Evolutionary conservation across 2,888 invertebrate genomes (phyloP), one percentile per base, ranked within the genome.

Genomic region (Athripsodes cinereus): DNA sequence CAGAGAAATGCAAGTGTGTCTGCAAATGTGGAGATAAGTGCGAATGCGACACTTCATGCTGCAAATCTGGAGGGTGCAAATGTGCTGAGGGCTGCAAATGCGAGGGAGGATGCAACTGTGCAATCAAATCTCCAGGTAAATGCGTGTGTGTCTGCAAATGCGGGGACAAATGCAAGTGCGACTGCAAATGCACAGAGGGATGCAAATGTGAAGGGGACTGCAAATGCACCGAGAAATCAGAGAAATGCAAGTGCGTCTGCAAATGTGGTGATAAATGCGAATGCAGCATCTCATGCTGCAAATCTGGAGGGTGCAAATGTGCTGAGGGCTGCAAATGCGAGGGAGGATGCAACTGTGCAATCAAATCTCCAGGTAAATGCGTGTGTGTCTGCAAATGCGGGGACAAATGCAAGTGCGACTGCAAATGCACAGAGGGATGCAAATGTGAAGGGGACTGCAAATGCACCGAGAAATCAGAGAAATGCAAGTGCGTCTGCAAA

Each of bases 11-110:
- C 21, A 10, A 34, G 2, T 61, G 61, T 55, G 52, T 53, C 22
- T 59, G 59, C 54, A 63, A 60, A 54, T 63, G 63, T 35, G 59
- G 46, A 26, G 47, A 50, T 16, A 22, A 61, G 13, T 62, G 62
- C 58, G 53, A 57, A 21, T 62, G 62, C 55, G 22, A 50, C n/a
- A 31, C n/a, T n/a, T n/a, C n/a, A n/a, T n/a, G n/a, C n/a, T n/a
- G n/a, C n/a, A n/a, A n/a, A 22, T 40, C 13, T 52, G n/a, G 53
- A 40, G 35, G 22, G 11, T 57, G 57, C 51, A 59, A 55, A 20
- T 62, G 62, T 26, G 55, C 22, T 10, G 52, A 55, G 16, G 60
- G 49, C 11, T 63, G 63, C 55, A 59, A 63, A 51, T 63, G 63
- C 52, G 48, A 19, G 1, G 61, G 54, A 40, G 52, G 40, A 2